Evolutionary conservation across 2,113 vertebrate genomes (phyloP), one percentile per base, ranked within the genome.

Genomic region (Epinephelus cyanopodus): DNA sequence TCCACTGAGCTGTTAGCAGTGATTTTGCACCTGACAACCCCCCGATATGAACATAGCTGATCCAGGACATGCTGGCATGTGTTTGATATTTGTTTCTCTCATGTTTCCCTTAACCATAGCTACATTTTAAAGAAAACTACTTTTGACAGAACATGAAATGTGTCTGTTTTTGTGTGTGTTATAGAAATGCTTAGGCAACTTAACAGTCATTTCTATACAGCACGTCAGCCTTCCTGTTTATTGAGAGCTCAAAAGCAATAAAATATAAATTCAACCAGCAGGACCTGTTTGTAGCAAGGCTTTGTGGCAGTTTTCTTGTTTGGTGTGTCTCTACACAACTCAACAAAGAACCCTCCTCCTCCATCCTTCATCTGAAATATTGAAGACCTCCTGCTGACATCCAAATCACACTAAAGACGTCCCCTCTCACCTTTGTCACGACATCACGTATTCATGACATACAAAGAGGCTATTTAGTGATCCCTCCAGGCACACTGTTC

Each of bases 381-480:
- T 89, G 63, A 94, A 79, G 74, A 91, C 52, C 86, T 64, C 79
- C 68, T 33, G 82, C 81, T 75, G 64, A 79, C 56, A 39, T 57
- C 47, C 68, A 82, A 82, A 83, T 78, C 78, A 66, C 70, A 69
- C 70, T 67, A 13, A 84, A 84, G 62, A 53, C 45, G 4, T 81
- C 74, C 76, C 78, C 50, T 57, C 67, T 79, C 84, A 89, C 75
- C 73, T 81, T 60, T 6, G 48, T 75, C 84, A 67, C 48, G 9
- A 67, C 56, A 89, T 90, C 70, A 84, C 57, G 5, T 75, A 87
- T 90, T 89, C 83, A 84, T 88, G 83, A 70, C 81, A 76, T 77
- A 92, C 87, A 90, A 87, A 91, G 73, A 82, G 81, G 33, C 72
- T 79, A 73, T 88, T 90, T 88, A 88, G 83, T 77, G 50, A 68